phyloP scores from a whole-genome alignment of 2,113 vertebrate genomes.

The Sinocyclocheilus anophthalmus region DNA sequence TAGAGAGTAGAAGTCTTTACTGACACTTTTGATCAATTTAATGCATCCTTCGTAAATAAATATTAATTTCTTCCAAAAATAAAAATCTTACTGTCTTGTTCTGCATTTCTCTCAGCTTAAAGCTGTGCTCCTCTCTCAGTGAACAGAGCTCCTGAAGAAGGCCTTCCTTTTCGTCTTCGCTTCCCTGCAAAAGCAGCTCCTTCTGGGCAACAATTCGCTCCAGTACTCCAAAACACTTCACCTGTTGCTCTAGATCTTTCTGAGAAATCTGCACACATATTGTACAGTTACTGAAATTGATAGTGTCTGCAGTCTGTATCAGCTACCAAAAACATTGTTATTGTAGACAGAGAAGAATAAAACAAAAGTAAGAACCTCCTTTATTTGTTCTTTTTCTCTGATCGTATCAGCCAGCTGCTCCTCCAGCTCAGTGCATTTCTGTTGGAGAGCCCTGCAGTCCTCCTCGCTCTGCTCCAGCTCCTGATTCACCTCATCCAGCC shows the following conservation, averaged over 20 bases:
- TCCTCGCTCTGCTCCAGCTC: slow-evolving; percentile 69
- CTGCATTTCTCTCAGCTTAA: slow-evolving; percentile 52
- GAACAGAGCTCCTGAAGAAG: slow-evolving; percentile 62
- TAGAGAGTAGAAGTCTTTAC: not conserved
- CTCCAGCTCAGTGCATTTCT: slow-evolving; percentile 67
- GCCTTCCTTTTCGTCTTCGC: slow-evolving; percentile 55
- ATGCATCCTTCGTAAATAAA: not conserved
- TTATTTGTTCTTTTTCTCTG: slow-evolving; percentile 59
- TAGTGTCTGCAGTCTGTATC: not conserved
- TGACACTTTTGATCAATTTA: not conserved
- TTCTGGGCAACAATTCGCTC: slow-evolving; percentile 72
- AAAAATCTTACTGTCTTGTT: slow-evolving; percentile 38
- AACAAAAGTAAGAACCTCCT: slow-evolving; percentile 48
- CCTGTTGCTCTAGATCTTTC: slow-evolving; percentile 59
- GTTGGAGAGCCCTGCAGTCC: slow-evolving; percentile 63
- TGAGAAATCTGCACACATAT: slow-evolving; percentile 54
- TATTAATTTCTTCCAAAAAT: too few relatives aligned
- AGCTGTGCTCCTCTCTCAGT: slow-evolving; percentile 57
- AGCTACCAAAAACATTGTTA: not conserved
- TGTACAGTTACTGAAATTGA: not conserved
- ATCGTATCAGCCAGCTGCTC: slow-evolving; percentile 57
- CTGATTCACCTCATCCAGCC: slow-evolving; percentile 70
- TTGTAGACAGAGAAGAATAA: not conserved
- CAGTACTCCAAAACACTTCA: slow-evolving; percentile 56
- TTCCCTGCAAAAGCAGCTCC: slow-evolving; percentile 67